These are phyloP conservation scores for Numenius phaeopus DNA, from an alignment of 2,797 vertebrate species.

Conservation along the genomic window DNA sequence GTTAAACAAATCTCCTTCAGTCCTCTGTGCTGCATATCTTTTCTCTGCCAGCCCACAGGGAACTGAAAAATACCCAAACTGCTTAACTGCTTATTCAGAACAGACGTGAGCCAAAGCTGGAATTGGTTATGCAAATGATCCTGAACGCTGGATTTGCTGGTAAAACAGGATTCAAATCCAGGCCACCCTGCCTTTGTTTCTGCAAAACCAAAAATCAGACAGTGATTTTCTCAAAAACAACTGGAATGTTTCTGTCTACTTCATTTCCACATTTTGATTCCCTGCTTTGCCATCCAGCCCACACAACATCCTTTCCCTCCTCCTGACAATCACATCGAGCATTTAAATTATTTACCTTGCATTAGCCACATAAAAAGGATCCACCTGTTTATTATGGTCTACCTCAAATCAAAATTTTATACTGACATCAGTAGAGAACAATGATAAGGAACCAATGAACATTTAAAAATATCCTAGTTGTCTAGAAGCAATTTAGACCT, in stretches of 20 bases:
- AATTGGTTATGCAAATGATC: slow-evolving; percentile 35
- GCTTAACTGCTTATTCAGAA: slow-evolving; percentile 24
- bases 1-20: background rate
- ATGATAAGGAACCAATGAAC: background rate
- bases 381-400: background rate
- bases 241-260: background rate
- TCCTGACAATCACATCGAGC: background rate
- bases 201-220: slow-evolving; percentile 32
- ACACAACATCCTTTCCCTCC: background rate
- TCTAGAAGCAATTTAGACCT: background rate
- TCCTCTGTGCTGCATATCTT: background rate
- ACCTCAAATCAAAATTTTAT: background rate
- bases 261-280: slow-evolving; percentile 32
- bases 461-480: background rate
- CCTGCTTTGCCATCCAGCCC: background rate
- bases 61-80: slow-evolving; percentile 51
- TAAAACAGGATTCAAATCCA: background rate
- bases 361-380: background rate
- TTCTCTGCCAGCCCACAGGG: slow-evolving; percentile 39
- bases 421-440: background rate
- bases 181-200: slow-evolving; percentile 18
- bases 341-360: background rate
- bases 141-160: slow-evolving; percentile 6
- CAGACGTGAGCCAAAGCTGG: slow-evolving; percentile 20
- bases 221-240: slow-evolving; percentile 38